These are phyloP conservation scores for Nephrocerus scutellatus DNA, from an alignment of 2,888 invertebrate species.

Conservation along the genomic window DNA sequence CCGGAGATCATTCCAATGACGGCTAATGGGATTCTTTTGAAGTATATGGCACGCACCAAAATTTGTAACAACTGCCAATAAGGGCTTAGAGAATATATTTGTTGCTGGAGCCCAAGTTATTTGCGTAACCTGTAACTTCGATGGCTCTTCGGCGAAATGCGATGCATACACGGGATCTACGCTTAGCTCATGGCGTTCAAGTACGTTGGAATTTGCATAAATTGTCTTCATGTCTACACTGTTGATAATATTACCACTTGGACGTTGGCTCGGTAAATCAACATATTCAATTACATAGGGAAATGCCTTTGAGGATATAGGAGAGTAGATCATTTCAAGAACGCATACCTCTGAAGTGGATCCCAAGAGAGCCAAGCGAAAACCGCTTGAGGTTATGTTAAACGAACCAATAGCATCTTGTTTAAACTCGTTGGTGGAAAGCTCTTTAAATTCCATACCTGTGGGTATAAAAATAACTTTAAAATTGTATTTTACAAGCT, in stretches of 20 bases:
- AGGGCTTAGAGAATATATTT: constrained; percentile 13
- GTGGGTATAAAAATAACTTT: no score
- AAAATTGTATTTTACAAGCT: no score
- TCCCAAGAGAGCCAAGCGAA: constrained; percentile 27
- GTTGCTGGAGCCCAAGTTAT: constrained; percentile 22
- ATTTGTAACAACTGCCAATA: constrained; percentile 31
- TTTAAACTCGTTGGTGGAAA: constrained; percentile 25
- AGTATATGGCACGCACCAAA: constrained; percentile 33
- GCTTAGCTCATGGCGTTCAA: constrained; percentile 33
- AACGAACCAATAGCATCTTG: constrained; percentile 32
- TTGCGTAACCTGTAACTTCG: constrained; percentile 20
- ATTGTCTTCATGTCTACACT: constrained; percentile 27
- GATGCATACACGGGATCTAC: constrained; percentile 35
- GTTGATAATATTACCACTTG: constrained; percentile 25
- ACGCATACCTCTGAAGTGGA: constrained; percentile 26
- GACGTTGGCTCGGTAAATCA: constrained; percentile 17
- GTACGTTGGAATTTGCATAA: constrained; percentile 25
- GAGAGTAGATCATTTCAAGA: constrained; percentile 28
- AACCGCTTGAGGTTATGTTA: constrained; percentile 21
- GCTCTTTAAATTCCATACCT: constrained; percentile 26
- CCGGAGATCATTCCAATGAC: no score
- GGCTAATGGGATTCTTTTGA: constrained; percentile 17
- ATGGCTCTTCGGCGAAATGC: constrained; percentile 26
- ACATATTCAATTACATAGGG: constrained; percentile 28
- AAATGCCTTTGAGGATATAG: constrained; percentile 20